Percentiles rank a stretch among this genome's conserved stretches.
Conservation (phyloP, 2,888 invertebrate species). For the Chrysodeixis includens region DNA sequence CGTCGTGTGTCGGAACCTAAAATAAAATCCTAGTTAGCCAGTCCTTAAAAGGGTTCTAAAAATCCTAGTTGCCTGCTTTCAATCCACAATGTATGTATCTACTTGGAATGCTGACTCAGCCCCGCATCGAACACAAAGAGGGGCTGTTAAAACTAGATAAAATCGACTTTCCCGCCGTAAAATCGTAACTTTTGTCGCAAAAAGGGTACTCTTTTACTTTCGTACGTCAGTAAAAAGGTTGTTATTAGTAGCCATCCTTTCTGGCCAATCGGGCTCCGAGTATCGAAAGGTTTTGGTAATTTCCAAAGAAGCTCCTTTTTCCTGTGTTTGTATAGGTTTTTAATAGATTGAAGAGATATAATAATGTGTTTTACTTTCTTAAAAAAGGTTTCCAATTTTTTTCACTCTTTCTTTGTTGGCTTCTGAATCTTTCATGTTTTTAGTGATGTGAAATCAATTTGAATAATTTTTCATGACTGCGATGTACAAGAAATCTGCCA, state of each 20-base stretch:
- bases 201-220: conserved; percentile 51
- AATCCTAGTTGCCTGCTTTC: background rate
- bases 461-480: too few relatives aligned
- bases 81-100: conserved; percentile 16
- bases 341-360: conserved; percentile 36
- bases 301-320: conserved; percentile 38
- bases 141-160: conserved; percentile 51
- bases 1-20: too few relatives aligned
- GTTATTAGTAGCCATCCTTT: conserved; percentile 45
- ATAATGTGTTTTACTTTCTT: conserved; percentile 34
- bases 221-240: conserved; percentile 46
- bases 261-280: conserved; percentile 39
- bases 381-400: conserved; percentile 9
- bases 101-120: conserved; percentile 34
- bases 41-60: too few relatives aligned
- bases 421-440: background rate
- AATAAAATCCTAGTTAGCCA: too few relatives aligned
- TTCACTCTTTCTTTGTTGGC: conserved; percentile 9
- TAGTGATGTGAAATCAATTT: background rate
- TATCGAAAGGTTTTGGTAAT: conserved; percentile 45
- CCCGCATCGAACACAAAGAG: conserved; percentile 46
- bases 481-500: too few relatives aligned
- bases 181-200: conserved; percentile 47
- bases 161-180: conserved; percentile 41
- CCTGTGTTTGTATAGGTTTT: conserved; percentile 42